Evolutionary conservation across 2,113 vertebrate genomes (phyloP).

Genomic region (Odontesthes bonariensis): DNA sequence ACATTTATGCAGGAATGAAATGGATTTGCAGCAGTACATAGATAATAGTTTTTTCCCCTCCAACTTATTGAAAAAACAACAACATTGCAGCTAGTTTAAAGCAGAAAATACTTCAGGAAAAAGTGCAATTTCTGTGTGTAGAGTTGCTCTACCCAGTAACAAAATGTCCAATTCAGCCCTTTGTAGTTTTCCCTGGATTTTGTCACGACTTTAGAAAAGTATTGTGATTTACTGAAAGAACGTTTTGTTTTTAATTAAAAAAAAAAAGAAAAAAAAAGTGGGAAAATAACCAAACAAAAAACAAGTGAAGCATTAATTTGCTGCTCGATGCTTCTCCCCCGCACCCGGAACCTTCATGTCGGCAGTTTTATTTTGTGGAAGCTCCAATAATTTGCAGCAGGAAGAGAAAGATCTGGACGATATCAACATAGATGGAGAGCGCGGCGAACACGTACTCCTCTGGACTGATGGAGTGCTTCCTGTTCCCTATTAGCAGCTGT

Average conservation of each 20-base stretch:
- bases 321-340: too few relatives aligned
- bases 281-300: too few relatives aligned
- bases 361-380: conserved; percentile 59
- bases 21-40: too few relatives aligned
- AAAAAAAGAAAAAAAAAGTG: conserved; percentile 21
- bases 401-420: conserved; percentile 94
- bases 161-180: conserved; percentile 43
- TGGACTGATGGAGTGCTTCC: conserved; percentile 90
- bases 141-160: conserved; percentile 10
- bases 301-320: conserved; percentile 1
- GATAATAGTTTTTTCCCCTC: too few relatives aligned
- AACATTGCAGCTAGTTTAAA: neutral
- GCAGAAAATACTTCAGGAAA: conserved; percentile 37
- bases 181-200: conserved; percentile 18
- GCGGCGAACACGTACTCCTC: conserved; percentile 95
- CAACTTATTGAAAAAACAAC: too few relatives aligned
- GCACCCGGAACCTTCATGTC: neutral
- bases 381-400: conserved; percentile 91
- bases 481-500: conserved; percentile 94
- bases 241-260: conserved; percentile 16
- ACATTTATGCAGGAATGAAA: neutral
- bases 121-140: conserved; percentile 36
- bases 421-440: conserved; percentile 93
- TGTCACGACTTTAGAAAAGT: conserved; percentile 1
- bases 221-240: neutral